Evolutionary conservation across 2,888 invertebrate genomes (phyloP), one percentile per base, ranked within the genome.

Genomic region (Diloba caeruleocephala): DNA sequence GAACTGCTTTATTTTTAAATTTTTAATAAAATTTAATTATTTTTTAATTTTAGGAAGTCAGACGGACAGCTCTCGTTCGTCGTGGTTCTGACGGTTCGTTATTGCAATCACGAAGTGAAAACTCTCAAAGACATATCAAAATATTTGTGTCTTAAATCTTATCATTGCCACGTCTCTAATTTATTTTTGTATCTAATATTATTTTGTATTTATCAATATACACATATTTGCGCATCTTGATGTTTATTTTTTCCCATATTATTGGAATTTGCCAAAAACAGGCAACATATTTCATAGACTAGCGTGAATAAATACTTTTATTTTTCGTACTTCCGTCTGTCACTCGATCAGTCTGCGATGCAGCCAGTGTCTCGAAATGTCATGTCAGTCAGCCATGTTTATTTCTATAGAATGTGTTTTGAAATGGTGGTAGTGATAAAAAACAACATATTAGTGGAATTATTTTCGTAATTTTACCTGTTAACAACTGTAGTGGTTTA

Each of bases 311-410:
- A 41, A 19, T 14, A 32, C 13, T 31, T 49, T 50, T 49, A 42
- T 32, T 63, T 70, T 70, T 61, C 42, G 28, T 15, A 50, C 58
- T 71, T 69, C 59, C 52, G 52, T 31, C 64, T 52, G 72, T 74
- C 71, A 73, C 45, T 56, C 33, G 62, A 39, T 57, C 58, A 68
- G 60, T 66, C 21, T 21, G 51, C 60, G 52, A 56, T 63, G 51
- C 55, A 62, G 59, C 64, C 69, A 71, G 79, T 79, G 70, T 69
- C 68, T 74, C 65, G 73, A 74, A 76, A 81, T 80, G 79, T 79
- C 80, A 80, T 73, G 76, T 77, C 85, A 89, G 92, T 92, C 92
- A 90, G 92, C 92, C 92, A 93, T 93, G 92, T 92, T 92, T 90
- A 88, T 88, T 91, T 81, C 85, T 74, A 56, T 75, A 77, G 88